Evolutionary conservation across 2,113 vertebrate genomes (phyloP).

Genomic region (Chlorocebus sabaeus): DNA sequence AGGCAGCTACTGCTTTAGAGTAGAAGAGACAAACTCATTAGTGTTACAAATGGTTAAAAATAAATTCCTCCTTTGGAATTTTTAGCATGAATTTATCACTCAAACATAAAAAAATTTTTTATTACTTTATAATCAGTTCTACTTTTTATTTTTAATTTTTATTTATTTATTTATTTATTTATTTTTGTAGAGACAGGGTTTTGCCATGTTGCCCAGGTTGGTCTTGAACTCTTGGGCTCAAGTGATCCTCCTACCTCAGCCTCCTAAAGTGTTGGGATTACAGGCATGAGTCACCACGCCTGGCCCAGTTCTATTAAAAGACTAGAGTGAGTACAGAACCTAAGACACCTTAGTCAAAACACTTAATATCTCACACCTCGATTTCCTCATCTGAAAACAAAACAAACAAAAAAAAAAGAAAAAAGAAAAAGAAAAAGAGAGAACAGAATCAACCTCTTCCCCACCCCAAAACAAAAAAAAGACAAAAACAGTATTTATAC

Average conservation of each 20-base stretch:
- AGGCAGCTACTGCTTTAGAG: not conserved
- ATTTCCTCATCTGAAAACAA: not conserved
- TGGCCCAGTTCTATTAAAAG: not conserved
- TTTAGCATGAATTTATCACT: constrained; percentile 11
- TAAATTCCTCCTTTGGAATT: constrained; percentile 8
- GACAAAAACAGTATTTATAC: not conserved
- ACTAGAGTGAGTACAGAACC: not conserved
- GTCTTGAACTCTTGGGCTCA: too few relatives aligned
- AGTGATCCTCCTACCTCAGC: too few relatives aligned
- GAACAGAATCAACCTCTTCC: too few relatives aligned
- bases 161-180: too few relatives aligned
- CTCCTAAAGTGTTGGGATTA: too few relatives aligned
- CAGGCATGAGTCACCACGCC: too few relatives aligned
- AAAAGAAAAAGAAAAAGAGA: not conserved
- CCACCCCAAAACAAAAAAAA: not conserved
- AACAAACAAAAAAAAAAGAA: not conserved
- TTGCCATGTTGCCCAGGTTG: too few relatives aligned
- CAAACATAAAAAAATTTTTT: not conserved
- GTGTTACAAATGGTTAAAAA: not conserved
- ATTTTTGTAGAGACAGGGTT: too few relatives aligned
- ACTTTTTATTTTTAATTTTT: not conserved
- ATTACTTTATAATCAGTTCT: not conserved
- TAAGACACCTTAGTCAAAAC: not conserved
- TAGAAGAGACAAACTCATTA: not conserved
- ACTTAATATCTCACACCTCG: not conserved